Base-by-base conservation (phyloP, 2,888 invertebrate species). In the Cepaea hortensis region DNA sequence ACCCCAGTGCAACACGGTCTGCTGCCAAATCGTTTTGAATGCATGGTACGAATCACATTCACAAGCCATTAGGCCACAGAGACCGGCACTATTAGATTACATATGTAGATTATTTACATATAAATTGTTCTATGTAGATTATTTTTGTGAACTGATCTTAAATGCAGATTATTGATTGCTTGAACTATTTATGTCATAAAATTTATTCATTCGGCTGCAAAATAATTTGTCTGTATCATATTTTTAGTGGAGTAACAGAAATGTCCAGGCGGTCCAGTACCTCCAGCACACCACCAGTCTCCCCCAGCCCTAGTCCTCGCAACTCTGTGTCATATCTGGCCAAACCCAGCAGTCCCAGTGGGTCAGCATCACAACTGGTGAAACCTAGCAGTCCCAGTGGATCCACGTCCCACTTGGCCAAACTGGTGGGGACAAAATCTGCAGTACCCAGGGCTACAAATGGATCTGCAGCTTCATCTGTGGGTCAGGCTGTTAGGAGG, bases 401-500 rank as follows among this genome's bases (percentile, higher is more conserved):
- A 23, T 81, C 85, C 4, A 35, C 72, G 76, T 87, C 87, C 48
- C 83, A 84, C 55, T 62, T 87, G 70, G 87, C 84, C 55, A 87
- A 84, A 77, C 87, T 84, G 15, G 68, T 68, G 15, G 48, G n/a
- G n/a, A 77, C 46, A 61, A 84, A 83, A 81, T 84, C 87, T 6
- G 62, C 84, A 15, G 83, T 84, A 46, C 84, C 87, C 2, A 81
- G 83, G 46, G 87, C 87, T n/a, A 86, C 76, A 20, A 75, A 75
- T 50, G 73, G 84, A 3, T 76, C 88, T 3, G 80, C 85, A 23
- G 77, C 85, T 18, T 83, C 86, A 9, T 85, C 84, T 55, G 79
- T 35, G 23, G 88, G 86, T 61, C 90, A 89, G 18, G 88, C 82
- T 3, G 88, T 84, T 0, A 77, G 89, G 11, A 88, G 89, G 20